Evolutionary conservation across 2,888 invertebrate species (phyloP).

Genomic region (Acleris holmiana): DNA sequence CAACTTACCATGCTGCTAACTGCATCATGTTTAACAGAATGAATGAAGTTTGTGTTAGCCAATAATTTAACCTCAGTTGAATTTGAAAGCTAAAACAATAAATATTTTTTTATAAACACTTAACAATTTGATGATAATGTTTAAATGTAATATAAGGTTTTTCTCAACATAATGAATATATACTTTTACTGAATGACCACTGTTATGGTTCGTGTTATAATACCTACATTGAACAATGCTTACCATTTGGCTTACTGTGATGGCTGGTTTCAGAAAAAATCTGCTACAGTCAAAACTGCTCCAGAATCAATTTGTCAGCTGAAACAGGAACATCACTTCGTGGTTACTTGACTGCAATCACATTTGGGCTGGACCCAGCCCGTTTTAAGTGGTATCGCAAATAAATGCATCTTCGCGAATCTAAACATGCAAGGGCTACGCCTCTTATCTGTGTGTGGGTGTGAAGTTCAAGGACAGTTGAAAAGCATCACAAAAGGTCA

Average conservation of each 20-base stretch:
- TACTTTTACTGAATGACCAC: constrained; percentile 4
- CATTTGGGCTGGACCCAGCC: constrained; percentile 45
- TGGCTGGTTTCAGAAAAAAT: constrained; percentile 42
- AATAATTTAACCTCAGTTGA: constrained; percentile 44
- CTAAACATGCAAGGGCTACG: constrained; percentile 4
- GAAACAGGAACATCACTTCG: constrained; percentile 48
- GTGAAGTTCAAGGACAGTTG: constrained; percentile 26
- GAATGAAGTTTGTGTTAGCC: constrained; percentile 46
- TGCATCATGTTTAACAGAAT: constrained; percentile 67
- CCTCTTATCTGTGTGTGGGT: not conserved
- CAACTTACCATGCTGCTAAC: constrained; percentile 78
- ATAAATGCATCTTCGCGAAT: constrained; percentile 35
- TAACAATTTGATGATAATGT: constrained; percentile 5
- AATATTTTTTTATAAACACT: not conserved
- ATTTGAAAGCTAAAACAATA: constrained; percentile 50
- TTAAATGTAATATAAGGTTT: not conserved
- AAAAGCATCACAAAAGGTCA: constrained; percentile 36
- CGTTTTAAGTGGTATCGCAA: constrained; percentile 48
- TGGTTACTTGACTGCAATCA: constrained; percentile 43
- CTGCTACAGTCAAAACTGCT: constrained; percentile 42
- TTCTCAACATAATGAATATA: not conserved
- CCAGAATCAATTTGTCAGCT: constrained; percentile 44
- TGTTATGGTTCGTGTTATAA: constrained; percentile 19
- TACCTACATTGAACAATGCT: constrained; percentile 39
- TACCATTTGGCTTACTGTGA: constrained; percentile 51